A percentile compares a stretch with the other conserved stretches of the same genome.
These are phyloP conservation scores for Agapetus fuscipes DNA, from an alignment of 2,888 invertebrate genomes.

Conservation along the genomic window DNA sequence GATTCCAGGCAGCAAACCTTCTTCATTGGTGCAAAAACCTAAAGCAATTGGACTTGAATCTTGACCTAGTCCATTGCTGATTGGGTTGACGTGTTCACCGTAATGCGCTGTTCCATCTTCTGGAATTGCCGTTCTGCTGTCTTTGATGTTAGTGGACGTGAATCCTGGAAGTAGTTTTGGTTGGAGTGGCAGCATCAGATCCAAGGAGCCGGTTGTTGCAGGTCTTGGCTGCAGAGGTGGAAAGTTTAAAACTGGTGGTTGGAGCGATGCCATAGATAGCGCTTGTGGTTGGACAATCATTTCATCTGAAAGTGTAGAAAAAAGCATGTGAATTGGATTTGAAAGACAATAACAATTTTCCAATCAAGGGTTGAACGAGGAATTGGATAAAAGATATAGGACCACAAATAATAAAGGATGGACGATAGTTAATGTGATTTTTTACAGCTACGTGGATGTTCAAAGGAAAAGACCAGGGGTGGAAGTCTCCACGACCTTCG, in stretches of 20 bases:
- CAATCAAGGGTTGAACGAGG: too few species aligned
- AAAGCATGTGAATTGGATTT: too few species aligned
- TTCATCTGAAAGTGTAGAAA: conserved; percentile 48
- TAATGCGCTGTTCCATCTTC: conserved; percentile 15
- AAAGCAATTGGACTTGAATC: not conserved
- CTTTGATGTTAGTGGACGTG: too few species aligned
- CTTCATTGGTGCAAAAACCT: too few species aligned
- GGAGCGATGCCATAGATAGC: conserved; percentile 43
- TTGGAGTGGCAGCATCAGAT: conserved; percentile 62
- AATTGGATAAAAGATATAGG: too few species aligned
- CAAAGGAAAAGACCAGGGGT: too few species aligned
- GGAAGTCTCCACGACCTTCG: too few species aligned
- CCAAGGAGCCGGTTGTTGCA: conserved; percentile 58
- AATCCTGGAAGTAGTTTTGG: conserved; percentile 55
- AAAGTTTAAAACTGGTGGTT: conserved; percentile 43
- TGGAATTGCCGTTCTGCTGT: conserved; percentile 14
- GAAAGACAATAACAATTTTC: too few species aligned
- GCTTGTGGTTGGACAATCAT: conserved; percentile 42
- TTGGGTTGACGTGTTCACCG: conserved; percentile 15
- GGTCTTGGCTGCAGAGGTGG: conserved; percentile 59
- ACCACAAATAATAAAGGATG: too few species aligned
- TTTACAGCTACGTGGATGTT: too few species aligned
- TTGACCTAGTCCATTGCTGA: conserved; percentile 8
- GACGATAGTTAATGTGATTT: too few species aligned
- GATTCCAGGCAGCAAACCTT: too few species aligned